Conservation (phyloP, 2,113 vertebrate genomes). For the Plecotus auritus region DNA sequence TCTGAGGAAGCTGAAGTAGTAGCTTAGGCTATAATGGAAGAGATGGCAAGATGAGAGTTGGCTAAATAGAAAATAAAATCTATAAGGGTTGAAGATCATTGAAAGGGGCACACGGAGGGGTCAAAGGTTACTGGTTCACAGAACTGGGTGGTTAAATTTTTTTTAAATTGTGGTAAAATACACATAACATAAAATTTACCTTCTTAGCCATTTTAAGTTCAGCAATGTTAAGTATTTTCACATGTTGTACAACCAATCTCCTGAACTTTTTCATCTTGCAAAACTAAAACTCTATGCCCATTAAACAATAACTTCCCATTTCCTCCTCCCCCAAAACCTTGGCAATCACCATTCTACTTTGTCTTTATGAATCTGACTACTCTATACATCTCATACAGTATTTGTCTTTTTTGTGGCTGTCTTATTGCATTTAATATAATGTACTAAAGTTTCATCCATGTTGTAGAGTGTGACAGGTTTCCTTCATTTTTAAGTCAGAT, state of each 20-base stretch:
- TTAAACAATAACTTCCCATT: not conserved
- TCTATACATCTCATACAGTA: not conserved
- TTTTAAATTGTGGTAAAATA: not conserved
- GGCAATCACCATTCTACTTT: not conserved
- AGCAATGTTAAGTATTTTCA: not conserved
- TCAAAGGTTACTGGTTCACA: not conserved
- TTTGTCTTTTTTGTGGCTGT: not conserved
- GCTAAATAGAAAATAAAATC: not conserved
- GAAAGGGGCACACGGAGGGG: not conserved
- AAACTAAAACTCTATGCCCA: not conserved
- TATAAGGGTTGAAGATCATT: not conserved
- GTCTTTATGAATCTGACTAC: not conserved
- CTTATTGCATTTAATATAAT: not conserved
- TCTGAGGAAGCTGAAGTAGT: not conserved
- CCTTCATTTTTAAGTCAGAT: not conserved
- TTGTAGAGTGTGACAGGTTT: not conserved
- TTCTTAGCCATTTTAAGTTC: not conserved
- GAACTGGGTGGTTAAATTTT: not conserved
- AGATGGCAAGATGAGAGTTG: not conserved
- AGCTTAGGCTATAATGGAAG: not conserved
- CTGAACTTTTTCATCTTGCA: not conserved
- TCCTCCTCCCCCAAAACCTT: not conserved
- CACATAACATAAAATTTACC: not conserved
- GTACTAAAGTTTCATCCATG: not conserved
- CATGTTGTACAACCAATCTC: not conserved